A percentile compares a stretch with the other conserved stretches of the same genome.
phyloP scores from a whole-genome alignment of 2,797 vertebrate species.

The Novumbra hubbsi region DNA sequence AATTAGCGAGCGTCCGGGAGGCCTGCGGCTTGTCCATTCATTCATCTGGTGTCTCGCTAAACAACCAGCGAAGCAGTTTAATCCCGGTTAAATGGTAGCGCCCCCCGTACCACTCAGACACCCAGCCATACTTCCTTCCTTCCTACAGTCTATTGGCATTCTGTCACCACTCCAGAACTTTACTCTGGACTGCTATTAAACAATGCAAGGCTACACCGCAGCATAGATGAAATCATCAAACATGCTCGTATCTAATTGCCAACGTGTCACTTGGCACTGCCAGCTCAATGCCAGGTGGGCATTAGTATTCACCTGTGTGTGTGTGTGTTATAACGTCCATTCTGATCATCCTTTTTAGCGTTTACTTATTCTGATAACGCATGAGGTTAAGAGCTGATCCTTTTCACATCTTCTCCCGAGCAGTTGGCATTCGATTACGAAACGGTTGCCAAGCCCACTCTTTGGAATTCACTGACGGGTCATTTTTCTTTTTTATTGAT shows the following conservation, averaged over 20 bases:
- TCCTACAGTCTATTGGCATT: constrained; percentile 23
- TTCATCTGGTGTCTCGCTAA: constrained; percentile 9
- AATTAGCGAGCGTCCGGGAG: constrained; percentile 8
- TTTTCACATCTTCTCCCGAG: constrained; percentile 7
- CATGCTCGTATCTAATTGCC: constrained; percentile 51
- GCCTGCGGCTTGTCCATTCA: background rate
- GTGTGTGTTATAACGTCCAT: constrained; percentile 20
- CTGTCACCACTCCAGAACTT: constrained; percentile 37
- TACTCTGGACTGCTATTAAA: constrained; percentile 38
- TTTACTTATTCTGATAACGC: constrained; percentile 42
- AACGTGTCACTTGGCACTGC: constrained; percentile 43
- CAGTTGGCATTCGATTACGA: constrained; percentile 35
- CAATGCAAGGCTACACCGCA: constrained; percentile 25
- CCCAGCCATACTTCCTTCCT: constrained; percentile 25
- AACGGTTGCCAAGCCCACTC: constrained; percentile 12
- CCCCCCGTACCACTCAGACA: constrained; percentile 24
- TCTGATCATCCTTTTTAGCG: constrained; percentile 15
- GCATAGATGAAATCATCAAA: constrained; percentile 50
- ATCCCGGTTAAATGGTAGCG: constrained; percentile 20
- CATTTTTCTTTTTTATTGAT: constrained; percentile 47
- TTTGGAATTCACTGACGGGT: constrained; percentile 31
- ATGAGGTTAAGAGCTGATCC: constrained; percentile 22
- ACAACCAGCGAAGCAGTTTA: constrained; percentile 18
- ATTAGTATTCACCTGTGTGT: constrained; percentile 22
- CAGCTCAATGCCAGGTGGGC: constrained; percentile 28